phyloP scores from a whole-genome alignment of 2,888 invertebrate species.

The Drosophila barbarae region DNA sequence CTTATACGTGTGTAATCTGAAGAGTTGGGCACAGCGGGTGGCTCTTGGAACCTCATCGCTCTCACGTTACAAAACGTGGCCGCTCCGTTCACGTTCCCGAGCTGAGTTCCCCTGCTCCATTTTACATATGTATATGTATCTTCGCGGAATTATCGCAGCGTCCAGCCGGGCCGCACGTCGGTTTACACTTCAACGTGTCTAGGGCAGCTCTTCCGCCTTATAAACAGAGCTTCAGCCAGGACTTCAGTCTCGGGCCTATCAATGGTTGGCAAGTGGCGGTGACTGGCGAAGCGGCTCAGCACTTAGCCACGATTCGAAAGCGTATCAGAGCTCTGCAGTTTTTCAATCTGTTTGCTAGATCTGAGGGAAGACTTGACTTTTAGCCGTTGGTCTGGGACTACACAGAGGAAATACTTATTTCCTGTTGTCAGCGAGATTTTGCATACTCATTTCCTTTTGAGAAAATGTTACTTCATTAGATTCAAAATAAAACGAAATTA shows the following conservation, averaged over 20 bases:
- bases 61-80: slow-evolving; percentile 69
- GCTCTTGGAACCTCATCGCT: slow-evolving; percentile 63
- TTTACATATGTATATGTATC: no score
- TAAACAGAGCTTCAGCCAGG: slow-evolving; percentile 45
- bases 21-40: slow-evolving; percentile 68
- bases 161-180: slow-evolving; percentile 63
- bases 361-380: slow-evolving; percentile 56
- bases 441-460: background rate
- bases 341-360: slow-evolving; percentile 60
- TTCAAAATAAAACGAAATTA: no score
- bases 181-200: slow-evolving; percentile 65
- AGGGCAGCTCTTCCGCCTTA: slow-evolving; percentile 58
- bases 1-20: slow-evolving; percentile 65
- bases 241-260: slow-evolving; percentile 39
- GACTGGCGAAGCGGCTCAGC: slow-evolving; percentile 45
- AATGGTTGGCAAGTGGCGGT: slow-evolving; percentile 60
- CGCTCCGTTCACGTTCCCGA: slow-evolving; percentile 16
- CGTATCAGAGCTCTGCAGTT: slow-evolving; percentile 45
- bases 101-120: slow-evolving; percentile 9
- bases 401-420: background rate
- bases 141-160: slow-evolving; percentile 12
- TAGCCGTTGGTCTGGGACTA: slow-evolving; percentile 28
- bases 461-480: no score
- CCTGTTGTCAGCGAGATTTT: background rate
- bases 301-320: slow-evolving; percentile 67